Percentiles rank a stretch among this genome's conserved stretches.
phyloP scores from a whole-genome alignment of 2,888 invertebrate species.

The Volucella bombylans region DNA sequence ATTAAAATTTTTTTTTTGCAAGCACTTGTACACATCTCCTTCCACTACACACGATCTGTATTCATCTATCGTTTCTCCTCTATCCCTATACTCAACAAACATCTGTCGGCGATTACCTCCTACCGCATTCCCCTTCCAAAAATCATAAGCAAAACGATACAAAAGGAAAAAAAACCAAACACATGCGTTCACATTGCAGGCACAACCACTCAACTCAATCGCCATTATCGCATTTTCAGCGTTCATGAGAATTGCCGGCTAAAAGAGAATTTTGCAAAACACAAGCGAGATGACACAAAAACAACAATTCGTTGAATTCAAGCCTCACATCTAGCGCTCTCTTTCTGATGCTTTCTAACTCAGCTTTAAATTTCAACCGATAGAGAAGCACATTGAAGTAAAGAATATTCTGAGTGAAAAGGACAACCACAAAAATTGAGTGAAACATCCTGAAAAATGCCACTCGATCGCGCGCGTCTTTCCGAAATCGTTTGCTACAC shows the following conservation, averaged over 20 bases:
- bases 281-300: constrained; percentile 39
- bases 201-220: constrained; percentile 7
- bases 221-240: constrained; percentile 16
- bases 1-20: constrained; percentile 27
- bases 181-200: constrained; percentile 15
- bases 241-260: constrained; percentile 42
- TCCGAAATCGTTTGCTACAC: constrained; percentile 15
- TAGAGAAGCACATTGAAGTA: not conserved
- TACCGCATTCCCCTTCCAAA: not conserved
- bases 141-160: constrained; percentile 10
- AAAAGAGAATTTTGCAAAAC: constrained; percentile 63
- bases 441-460: constrained; percentile 33
- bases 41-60: not conserved
- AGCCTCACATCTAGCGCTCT: constrained; percentile 14
- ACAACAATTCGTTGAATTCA: constrained; percentile 43
- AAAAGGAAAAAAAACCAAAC: not conserved
- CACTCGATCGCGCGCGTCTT: constrained; percentile 70
- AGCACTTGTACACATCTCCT: constrained; percentile 11
- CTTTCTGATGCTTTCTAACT: not conserved
- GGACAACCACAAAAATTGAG: constrained; percentile 37
- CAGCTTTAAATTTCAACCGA: constrained; percentile 1
- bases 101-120: constrained; percentile 27
- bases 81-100: not conserved
- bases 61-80: constrained; percentile 4
- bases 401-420: constrained; percentile 56